Evolutionary conservation across 2,113 vertebrate genomes (phyloP).

Genomic region (Phalacrocorax aristotelis): DNA sequence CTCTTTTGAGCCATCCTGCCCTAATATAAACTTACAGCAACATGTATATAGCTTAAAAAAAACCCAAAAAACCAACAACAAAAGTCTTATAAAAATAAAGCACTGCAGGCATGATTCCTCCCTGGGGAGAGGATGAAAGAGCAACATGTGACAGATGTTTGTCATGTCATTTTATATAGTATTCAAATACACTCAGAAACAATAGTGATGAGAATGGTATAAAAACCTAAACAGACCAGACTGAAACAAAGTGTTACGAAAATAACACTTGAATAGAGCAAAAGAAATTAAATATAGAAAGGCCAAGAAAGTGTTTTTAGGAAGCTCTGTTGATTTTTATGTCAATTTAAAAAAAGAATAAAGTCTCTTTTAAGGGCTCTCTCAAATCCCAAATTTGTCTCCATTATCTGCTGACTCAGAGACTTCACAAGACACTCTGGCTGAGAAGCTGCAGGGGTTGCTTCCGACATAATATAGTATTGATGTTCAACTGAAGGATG

Average conservation of each 20-base stretch:
- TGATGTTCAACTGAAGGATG: conserved; percentile 36
- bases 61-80: not conserved
- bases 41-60: not conserved
- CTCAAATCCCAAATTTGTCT: conserved; percentile 24
- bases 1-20: not conserved
- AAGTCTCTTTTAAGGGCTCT: not conserved
- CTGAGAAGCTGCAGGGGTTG: conserved; percentile 49
- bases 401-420: conserved; percentile 59
- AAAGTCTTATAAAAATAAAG: conserved; percentile 10
- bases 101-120: not conserved
- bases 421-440: conserved; percentile 38
- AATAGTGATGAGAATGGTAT: not conserved
- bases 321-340: conserved; percentile 2
- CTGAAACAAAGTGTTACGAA: not conserved
- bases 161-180: conserved; percentile 4
- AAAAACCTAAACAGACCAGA: conserved; percentile 3
- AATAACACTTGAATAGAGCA: conserved; percentile 8
- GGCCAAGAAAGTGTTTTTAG: not conserved
- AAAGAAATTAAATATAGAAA: conserved; percentile 27
- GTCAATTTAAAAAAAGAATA: not conserved
- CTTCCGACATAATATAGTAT: conserved; percentile 23
- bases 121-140: conserved; percentile 44
- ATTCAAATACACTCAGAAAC: conserved; percentile 20
- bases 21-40: not conserved
- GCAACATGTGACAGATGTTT: conserved; percentile 57